A percentile compares a stretch with the other conserved stretches of the same genome.
These are phyloP conservation scores for Drosophila mauritiana DNA, from an alignment of 1,140 invertebrate genomes.

Conservation along the genomic window DNA sequence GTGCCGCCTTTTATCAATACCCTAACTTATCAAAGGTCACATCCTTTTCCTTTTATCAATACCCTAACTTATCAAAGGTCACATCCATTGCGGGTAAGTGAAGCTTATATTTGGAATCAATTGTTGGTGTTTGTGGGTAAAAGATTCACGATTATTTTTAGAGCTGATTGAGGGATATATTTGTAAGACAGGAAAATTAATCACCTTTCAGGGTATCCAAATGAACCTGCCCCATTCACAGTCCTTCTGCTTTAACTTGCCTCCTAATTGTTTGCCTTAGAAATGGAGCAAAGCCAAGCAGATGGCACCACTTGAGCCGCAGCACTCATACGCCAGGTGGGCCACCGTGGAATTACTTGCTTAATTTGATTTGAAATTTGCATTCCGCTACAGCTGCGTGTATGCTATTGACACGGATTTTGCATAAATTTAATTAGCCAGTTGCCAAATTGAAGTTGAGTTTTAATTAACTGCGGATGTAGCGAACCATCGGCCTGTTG, in stretches of 20 bases:
- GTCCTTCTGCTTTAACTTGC: neutral
- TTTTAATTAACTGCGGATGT: slow-evolving; percentile 42
- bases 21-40: neutral
- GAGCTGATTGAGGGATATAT: neutral
- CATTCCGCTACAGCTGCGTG: slow-evolving; percentile 23
- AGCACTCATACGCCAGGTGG: slow-evolving; percentile 66
- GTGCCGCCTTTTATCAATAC: slow-evolving; percentile 21
- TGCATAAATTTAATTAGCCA: slow-evolving; percentile 45
- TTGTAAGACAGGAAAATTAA: neutral
- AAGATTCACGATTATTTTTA: slow-evolving; percentile 8
- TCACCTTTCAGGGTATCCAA: slow-evolving; percentile 15
- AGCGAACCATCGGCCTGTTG: slow-evolving; percentile 20
- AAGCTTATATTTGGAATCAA: neutral
- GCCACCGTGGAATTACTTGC: slow-evolving; percentile 23
- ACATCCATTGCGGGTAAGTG: neutral
- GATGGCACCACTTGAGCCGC: slow-evolving; percentile 20
- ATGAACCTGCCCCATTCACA: too few species aligned
- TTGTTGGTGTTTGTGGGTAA: neutral
- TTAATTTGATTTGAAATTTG: slow-evolving; percentile 60
- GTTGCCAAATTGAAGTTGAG: slow-evolving; percentile 22
- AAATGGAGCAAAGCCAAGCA: slow-evolving; percentile 18
- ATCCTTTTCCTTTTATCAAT: slow-evolving; percentile 12
- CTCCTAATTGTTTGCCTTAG: slow-evolving; percentile 35
- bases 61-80: slow-evolving; percentile 9
- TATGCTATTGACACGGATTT: slow-evolving; percentile 36